Percentiles rank a stretch among this genome's conserved stretches.
Conservation (phyloP, 2,113 vertebrate genomes). For the Tachysurus fulvidraco region DNA sequence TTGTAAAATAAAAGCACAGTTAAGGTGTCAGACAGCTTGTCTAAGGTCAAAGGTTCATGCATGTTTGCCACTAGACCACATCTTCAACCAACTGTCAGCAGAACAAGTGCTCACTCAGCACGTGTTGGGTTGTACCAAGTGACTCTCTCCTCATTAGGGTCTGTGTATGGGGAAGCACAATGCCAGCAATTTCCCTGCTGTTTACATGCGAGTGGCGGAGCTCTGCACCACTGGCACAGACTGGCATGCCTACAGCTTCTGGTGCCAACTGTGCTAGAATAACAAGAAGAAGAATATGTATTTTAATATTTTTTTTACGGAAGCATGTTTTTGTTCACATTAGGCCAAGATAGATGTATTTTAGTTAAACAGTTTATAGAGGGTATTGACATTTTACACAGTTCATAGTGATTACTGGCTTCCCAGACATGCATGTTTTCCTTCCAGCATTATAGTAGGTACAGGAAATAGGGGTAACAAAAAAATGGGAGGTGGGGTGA, state of each 20-base stretch:
- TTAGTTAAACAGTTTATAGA: not conserved
- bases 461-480: not conserved
- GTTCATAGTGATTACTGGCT: not conserved
- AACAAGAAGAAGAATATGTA: not conserved
- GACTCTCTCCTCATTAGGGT: not conserved
- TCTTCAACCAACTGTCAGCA: constrained; percentile 29
- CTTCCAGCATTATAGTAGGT: not conserved
- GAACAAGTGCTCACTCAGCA: constrained; percentile 34
- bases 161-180: not conserved
- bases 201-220: not conserved
- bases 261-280: not conserved
- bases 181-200: not conserved
- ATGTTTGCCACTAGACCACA: not conserved
- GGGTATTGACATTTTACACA: not conserved
- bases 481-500: not conserved
- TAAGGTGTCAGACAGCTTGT: constrained; percentile 6
- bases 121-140: constrained; percentile 15
- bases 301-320: not conserved
- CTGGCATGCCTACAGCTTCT: not conserved
- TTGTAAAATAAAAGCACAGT: not conserved
- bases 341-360: not conserved
- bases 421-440: not conserved
- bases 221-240: not conserved
- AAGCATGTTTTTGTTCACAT: not conserved
- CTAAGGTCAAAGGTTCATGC: not conserved